Conservation (phyloP, 2,888 invertebrate species). For the Nebria salina region DNA sequence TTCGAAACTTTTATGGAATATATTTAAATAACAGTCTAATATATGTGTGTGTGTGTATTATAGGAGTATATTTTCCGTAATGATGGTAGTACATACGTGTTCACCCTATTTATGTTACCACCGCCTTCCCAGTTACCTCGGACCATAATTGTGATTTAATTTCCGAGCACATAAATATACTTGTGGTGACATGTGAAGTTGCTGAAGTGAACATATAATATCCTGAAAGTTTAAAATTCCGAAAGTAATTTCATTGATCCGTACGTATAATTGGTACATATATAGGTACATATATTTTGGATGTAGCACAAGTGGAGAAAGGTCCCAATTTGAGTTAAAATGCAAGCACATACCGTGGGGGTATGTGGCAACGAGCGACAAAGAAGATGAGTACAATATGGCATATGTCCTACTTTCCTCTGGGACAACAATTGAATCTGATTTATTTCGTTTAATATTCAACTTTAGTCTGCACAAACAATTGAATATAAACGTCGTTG, state of each 20-base stretch:
- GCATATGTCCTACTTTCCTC: constrained; percentile 34
- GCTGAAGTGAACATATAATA: too few species aligned
- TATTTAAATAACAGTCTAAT: too few species aligned
- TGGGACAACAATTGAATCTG: constrained; percentile 36
- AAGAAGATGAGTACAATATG: constrained; percentile 31
- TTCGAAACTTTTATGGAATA: too few species aligned
- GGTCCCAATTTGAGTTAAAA: neutral
- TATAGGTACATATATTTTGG: neutral
- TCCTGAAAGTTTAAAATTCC: neutral
- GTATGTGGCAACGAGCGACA: neutral
- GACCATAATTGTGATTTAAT: too few species aligned
- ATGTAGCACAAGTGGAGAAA: neutral
- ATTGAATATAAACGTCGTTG: constrained; percentile 25
- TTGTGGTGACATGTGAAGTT: too few species aligned
- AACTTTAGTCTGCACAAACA: constrained; percentile 30
- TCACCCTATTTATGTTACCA: too few species aligned
- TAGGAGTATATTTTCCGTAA: too few species aligned
- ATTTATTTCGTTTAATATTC: constrained; percentile 43
- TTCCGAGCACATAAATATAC: too few species aligned
- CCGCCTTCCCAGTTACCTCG: too few species aligned
- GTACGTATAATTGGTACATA: neutral
- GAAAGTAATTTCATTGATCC: neutral
- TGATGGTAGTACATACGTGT: too few species aligned
- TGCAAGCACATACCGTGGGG: neutral
- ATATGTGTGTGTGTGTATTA: too few species aligned